Percentiles rank a stretch among this genome's conserved stretches.
Evolutionary conservation across 2,888 invertebrate genomes (phyloP).

Genomic region (Ptilodon capucinus): DNA sequence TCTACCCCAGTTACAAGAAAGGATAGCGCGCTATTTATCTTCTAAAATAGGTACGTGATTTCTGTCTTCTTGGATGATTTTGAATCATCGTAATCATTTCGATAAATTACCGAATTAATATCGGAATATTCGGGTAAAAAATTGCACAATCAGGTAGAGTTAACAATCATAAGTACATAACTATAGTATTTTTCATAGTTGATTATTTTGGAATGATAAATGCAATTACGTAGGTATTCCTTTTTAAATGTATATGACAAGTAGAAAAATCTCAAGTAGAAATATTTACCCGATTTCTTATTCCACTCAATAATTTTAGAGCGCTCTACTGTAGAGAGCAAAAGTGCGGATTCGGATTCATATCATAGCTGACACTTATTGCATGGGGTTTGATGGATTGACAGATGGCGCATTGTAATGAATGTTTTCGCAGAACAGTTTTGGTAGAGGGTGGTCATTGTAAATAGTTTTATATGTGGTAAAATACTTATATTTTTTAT

Average conservation of each 20-base stretch:
- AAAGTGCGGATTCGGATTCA: constrained; percentile 24
- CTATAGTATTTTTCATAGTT: too few relatives aligned
- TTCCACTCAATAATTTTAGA: too few relatives aligned
- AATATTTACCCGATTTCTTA: too few relatives aligned
- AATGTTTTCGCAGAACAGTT: constrained; percentile 43
- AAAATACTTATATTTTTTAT: not conserved
- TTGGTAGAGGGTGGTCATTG: constrained; percentile 10
- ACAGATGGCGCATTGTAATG: constrained; percentile 55
- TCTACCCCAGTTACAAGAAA: not conserved
- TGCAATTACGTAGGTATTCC: too few relatives aligned
- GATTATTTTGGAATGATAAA: too few relatives aligned
- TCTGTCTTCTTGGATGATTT: not conserved
- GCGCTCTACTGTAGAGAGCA: constrained; percentile 1
- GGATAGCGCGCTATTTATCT: too few relatives aligned
- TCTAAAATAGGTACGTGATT: too few relatives aligned
- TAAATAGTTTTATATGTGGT: not conserved
- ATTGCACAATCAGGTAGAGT: too few relatives aligned
- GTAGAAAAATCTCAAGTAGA: too few relatives aligned
- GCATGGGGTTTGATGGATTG: constrained; percentile 54
- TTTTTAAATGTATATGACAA: too few relatives aligned
- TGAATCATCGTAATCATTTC: not conserved
- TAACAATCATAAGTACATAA: too few relatives aligned
- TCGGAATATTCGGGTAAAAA: too few relatives aligned
- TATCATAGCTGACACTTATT: constrained; percentile 42
- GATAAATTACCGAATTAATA: not conserved